Percentiles rank a stretch among this genome's conserved stretches.
These are phyloP conservation scores for Nezara viridula DNA, from an alignment of 2,888 invertebrate species.

Conservation along the genomic window DNA sequence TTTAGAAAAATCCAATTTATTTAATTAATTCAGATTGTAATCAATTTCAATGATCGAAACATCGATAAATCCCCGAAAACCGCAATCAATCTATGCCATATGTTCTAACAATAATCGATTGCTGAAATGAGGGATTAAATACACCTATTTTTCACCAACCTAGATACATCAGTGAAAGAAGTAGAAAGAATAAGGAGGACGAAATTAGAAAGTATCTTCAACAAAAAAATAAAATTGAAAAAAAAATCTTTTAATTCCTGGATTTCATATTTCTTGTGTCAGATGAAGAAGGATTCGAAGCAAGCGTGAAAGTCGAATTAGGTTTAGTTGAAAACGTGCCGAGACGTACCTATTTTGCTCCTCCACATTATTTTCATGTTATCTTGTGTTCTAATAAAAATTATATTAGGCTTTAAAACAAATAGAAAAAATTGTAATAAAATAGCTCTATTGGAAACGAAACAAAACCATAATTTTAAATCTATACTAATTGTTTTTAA, in stretches of 20 bases:
- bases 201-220: neutral
- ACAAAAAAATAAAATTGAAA: neutral
- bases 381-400: too few species aligned
- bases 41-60: neutral
- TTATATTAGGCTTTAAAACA: too few species aligned
- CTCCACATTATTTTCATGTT: neutral
- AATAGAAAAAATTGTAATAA: too few species aligned
- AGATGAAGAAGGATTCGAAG: neutral
- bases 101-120: neutral
- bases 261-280: neutral
- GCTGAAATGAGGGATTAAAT: neutral
- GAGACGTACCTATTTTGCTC: neutral
- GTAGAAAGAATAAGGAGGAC: neutral
- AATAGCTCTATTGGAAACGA: too few species aligned
- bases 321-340: neutral
- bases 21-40: too few species aligned
- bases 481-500: too few species aligned
- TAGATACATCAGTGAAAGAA: constrained; percentile 6
- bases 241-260: neutral
- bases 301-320: neutral
- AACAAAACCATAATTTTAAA: too few species aligned
- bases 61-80: neutral
- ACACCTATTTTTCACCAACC: neutral
- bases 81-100: neutral
- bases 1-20: too few species aligned